Evolutionary conservation across 2,888 invertebrate species (phyloP).

Genomic region (Seladonia tumulorum): DNA sequence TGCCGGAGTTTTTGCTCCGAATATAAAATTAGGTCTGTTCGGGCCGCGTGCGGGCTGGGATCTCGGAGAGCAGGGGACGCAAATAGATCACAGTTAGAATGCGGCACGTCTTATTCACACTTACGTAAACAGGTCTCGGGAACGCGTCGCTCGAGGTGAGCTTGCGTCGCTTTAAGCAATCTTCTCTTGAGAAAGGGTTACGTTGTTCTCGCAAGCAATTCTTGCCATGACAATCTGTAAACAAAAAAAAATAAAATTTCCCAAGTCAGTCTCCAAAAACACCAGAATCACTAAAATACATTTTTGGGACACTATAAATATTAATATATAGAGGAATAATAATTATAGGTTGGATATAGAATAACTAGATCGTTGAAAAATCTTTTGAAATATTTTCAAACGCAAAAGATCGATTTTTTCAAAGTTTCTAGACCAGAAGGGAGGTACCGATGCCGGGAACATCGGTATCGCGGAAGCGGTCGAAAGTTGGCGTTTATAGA

Average conservation of each 20-base stretch:
- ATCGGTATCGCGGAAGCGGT: constrained; percentile 31
- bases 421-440: not conserved
- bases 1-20: constrained; percentile 73
- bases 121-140: constrained; percentile 74
- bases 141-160: constrained; percentile 53
- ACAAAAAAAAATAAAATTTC: not conserved
- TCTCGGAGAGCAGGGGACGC: constrained; percentile 67
- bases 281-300: too few relatives aligned
- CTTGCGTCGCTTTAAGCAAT: not conserved
- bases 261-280: too few relatives aligned
- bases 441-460: constrained; percentile 48
- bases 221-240: too few relatives aligned
- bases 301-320: too few relatives aligned
- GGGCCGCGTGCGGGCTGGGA: constrained; percentile 63
- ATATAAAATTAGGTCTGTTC: constrained; percentile 75
- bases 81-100: constrained; percentile 74
- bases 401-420: not conserved
- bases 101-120: constrained; percentile 73
- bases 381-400: not conserved
- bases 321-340: too few relatives aligned
- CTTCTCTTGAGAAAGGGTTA: constrained; percentile 18
- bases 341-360: not conserved
- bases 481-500: constrained; percentile 42
- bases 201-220: not conserved
- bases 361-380: not conserved